A percentile compares a stretch with the other conserved stretches of the same genome.
These are phyloP conservation scores for Casuarius casuarius DNA, from an alignment of 2,113 vertebrate species.

Conservation along the genomic window DNA sequence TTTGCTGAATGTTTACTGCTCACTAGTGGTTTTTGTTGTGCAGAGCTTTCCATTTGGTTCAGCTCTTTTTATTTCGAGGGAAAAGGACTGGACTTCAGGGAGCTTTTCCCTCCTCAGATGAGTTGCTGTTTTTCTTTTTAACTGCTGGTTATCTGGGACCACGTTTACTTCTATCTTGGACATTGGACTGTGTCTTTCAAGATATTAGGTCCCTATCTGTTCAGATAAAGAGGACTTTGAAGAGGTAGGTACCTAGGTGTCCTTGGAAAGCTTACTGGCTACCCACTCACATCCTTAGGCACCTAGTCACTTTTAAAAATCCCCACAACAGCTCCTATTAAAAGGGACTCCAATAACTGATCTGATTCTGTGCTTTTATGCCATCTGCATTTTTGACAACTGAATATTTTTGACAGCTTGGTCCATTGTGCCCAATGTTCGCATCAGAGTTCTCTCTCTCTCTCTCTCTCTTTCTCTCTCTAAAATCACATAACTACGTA, in stretches of 20 bases:
- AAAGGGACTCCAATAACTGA: background rate
- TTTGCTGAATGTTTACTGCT: background rate
- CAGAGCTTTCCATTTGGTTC: background rate
- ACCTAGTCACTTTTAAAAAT: background rate
- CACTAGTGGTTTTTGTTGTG: background rate
- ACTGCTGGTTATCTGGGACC: background rate
- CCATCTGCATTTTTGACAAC: constrained; percentile 72
- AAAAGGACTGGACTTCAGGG: background rate
- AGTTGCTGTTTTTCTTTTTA: background rate
- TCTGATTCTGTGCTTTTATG: constrained; percentile 57
- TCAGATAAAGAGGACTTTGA: background rate
- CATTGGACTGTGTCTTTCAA: background rate
- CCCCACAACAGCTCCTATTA: background rate
- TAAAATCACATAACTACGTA: constrained; percentile 1
- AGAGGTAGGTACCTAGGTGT: background rate
- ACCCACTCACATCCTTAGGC: background rate
- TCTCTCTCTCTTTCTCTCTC: background rate
- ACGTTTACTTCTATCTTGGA: background rate
- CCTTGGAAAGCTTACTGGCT: background rate
- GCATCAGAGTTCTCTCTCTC: background rate
- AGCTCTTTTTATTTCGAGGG: background rate
- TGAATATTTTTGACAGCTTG: constrained; percentile 62
- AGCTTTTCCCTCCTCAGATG: background rate
- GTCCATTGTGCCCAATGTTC: constrained; percentile 53
- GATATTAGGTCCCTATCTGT: background rate